Base-by-base conservation (phyloP, 2,113 vertebrate genomes). In the Talpa occidentalis region DNA sequence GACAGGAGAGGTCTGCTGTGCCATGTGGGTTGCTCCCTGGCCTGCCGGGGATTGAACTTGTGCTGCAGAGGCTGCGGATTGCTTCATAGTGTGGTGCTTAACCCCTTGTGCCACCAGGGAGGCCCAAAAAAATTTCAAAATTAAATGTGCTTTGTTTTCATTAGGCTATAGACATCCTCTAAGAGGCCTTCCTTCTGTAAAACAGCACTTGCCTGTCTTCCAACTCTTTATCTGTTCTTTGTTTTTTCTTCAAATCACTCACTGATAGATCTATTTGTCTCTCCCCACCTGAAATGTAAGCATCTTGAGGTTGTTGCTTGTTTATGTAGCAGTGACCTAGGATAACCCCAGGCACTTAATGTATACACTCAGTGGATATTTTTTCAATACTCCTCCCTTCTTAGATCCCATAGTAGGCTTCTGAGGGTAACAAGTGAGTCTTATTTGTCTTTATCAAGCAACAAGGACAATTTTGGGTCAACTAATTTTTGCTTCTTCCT, bases 361-460 rank as follows among this genome's bases (percentile, higher is more conserved):
- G 44, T 3, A 30, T 90, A 76, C 21, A 76, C 21, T 77, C 44
- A 83, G 0, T 80, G 83, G 81, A 24, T 83, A 74, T 54, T 72
- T 72, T 72, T 40, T 49, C 89, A 32, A 67, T 82, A 30, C 24
- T 44, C 47, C 26, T 91, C 15, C 44, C 26, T 94, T 56, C 49
- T 21, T 91, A 85, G 85, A 47, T 69, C 26, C 19, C 40, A 44
- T 28, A 40, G 19, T 87, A 72, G 56, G 73, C 6, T 80, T 95
- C 59, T 80, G 30, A 66, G 37, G 64, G 19, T 84, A 91, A 64
- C 15, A 88, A 79, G 17, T 12, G 69, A 85, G 52, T 62, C 49
- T 77, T 84, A 91, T 30, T 64, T 49, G 19, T 88, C 44, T 92
- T 87, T 92, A 67, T 73, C 32, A 82, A 88, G 35, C 94, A 83